phyloP scores from a whole-genome alignment of 2,888 invertebrate species.

The Xiphydria camelus region DNA sequence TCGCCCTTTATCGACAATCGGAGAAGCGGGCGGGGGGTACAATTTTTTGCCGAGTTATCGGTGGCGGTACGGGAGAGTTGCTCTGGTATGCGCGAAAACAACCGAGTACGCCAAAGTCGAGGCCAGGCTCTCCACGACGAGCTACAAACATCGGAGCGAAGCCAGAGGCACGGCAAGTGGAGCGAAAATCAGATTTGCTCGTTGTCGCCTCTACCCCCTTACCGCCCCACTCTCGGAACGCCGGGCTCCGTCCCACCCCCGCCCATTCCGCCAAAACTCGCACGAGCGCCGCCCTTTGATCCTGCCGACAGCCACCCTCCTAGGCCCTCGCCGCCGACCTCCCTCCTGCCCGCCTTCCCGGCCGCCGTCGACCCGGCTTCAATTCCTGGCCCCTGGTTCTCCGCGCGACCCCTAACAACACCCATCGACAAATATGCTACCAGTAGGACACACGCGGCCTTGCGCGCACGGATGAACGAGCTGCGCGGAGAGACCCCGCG shows the following conservation, averaged over 20 bases:
- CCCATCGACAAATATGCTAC: constrained; percentile 39
- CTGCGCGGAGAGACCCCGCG: constrained; percentile 19
- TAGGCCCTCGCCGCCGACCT: constrained; percentile 28
- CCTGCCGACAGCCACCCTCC: constrained; percentile 54
- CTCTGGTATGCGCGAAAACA: constrained; percentile 39
- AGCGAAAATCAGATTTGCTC: constrained; percentile 57
- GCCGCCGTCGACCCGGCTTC: neutral
- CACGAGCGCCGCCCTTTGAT: constrained; percentile 55
- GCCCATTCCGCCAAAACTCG: constrained; percentile 44
- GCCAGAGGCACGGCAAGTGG: constrained; percentile 44
- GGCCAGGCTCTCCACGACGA: constrained; percentile 21
- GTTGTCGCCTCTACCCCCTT: constrained; percentile 51
- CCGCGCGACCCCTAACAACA: constrained; percentile 22
- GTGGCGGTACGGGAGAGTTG: no score
- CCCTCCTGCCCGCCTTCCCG: constrained; percentile 7
- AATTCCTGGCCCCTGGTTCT: constrained; percentile 1
- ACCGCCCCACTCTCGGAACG: constrained; percentile 22
- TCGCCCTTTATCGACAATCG: no score
- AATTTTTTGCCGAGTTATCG: no score
- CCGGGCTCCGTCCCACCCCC: constrained; percentile 28
- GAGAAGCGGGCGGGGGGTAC: no score
- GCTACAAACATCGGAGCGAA: constrained; percentile 16
- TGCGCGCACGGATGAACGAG: constrained; percentile 13
- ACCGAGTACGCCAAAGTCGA: constrained; percentile 50
- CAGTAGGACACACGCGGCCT: constrained; percentile 22